Evolutionary conservation across 1,140 invertebrate genomes (phyloP), one percentile per base, ranked within the genome.

Genomic region (Campoletis sonorensis): DNA sequence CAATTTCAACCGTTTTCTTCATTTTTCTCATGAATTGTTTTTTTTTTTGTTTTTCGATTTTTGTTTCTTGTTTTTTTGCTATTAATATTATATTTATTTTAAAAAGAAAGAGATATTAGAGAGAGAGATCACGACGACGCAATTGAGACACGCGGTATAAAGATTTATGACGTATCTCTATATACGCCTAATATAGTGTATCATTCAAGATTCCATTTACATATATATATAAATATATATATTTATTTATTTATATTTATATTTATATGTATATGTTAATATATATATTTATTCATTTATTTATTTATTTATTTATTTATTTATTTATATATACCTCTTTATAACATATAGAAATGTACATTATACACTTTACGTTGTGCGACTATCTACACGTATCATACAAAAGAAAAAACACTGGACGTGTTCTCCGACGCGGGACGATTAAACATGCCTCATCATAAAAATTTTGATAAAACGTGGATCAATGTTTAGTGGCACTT

Each of bases 311-410:
- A 79, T 84, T 81, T 84, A 85, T 90, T 88, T 87, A 73, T 87
- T 84, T 86, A 76, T 76, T 64, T 79, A 86, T 86, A 90, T 88
- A 90, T 86, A 89, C 82, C 87, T 90, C 87, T 90, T 88, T 87
- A 84, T 88, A 89, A 92, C 88, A 91, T 87, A 87, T 89, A 89
- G 88, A 89, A 88, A 87, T 87, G 88, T 91, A 90, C 89, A 88
- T 88, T 82, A 87, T 90, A 88, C 86, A 86, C 86, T 83, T 87
- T 90, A 89, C 82, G 87, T 86, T 87, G 88, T 90, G 89, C 87
- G 84, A 83, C 88, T 92, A 92, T 92, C 91, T 92, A 92, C 91
- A 92, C 85, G 83, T 92, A 92, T 91, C 61, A 89, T 91, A 91
- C 90, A 92, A 91, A 89, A 84, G 40, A 45, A 83, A 83, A 81